Conservation (phyloP, 2,888 invertebrate species). For the Emesis russula region DNA sequence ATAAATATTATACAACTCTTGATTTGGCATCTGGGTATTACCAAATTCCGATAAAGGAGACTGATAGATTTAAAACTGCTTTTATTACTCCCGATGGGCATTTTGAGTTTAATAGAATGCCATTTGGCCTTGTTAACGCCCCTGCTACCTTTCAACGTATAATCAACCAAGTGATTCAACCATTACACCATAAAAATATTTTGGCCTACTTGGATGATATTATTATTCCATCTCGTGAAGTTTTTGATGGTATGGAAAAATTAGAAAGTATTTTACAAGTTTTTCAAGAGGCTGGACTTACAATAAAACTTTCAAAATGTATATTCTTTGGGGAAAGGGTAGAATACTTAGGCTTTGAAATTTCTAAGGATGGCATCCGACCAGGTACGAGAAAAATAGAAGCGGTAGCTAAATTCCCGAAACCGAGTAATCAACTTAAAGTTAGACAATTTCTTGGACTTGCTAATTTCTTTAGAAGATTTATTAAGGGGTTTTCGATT, state of each 20-base stretch:
- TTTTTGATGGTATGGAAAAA: slow-evolving; percentile 2
- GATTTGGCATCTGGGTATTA: slow-evolving; percentile 2
- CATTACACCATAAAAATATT: slow-evolving; percentile 54
- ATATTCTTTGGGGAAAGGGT: slow-evolving; percentile 16
- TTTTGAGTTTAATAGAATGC: slow-evolving; percentile 33
- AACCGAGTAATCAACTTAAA: slow-evolving; percentile 71
- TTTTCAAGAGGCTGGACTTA: neutral
- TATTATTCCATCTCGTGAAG: slow-evolving; percentile 60
- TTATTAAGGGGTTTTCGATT: slow-evolving; percentile 75
- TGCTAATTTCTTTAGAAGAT: slow-evolving; percentile 70
- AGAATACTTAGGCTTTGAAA: slow-evolving; percentile 37
- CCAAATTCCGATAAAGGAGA: neutral
- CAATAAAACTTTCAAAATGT: slow-evolving; percentile 36
- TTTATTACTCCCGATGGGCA: slow-evolving; percentile 22
- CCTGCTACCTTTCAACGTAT: slow-evolving; percentile 28
- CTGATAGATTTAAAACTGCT: neutral
- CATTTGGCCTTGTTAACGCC: slow-evolving; percentile 29
- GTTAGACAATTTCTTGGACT: slow-evolving; percentile 88
- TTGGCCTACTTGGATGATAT: slow-evolving; percentile 76
- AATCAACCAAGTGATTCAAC: slow-evolving; percentile 47
- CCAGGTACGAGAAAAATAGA: slow-evolving; percentile 28
- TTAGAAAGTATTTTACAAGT: slow-evolving; percentile 4
- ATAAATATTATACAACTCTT: too few relatives aligned
- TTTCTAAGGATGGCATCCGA: slow-evolving; percentile 15
- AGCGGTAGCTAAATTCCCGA: slow-evolving; percentile 63